Evolutionary conservation across 2,888 invertebrate species (phyloP), one percentile per base, ranked within the genome.

Genomic region (Scaptodrosophila latifasciaeformis): DNA sequence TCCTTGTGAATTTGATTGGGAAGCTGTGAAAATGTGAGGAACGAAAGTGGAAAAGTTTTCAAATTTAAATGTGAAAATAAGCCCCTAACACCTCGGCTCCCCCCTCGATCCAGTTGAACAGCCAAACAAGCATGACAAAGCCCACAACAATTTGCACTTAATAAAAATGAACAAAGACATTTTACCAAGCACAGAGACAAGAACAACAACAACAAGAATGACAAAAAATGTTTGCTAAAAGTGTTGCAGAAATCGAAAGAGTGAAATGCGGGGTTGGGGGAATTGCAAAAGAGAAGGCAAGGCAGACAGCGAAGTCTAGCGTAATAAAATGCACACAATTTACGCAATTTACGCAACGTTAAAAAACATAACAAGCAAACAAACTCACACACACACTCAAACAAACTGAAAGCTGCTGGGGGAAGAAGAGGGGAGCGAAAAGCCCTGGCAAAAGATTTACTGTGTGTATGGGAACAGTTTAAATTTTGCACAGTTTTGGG

Each of bases 271-370:
- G 24, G 24, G n/a, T n/a, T n/a, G n/a, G n/a, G n/a, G n/a, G n/a
- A n/a, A n/a, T n/a, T 29, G 39, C 5, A 15, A 10, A 37, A 31
- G 15, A 43, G 37, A 47, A 34, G 45, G 49, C 53, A 49, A 53
- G 55, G 47, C 57, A 54, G 53, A 54, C 53, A 51, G 50, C 52
- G 61, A 63, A 70, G 59, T 58, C 54, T 61, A 59, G 59, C 59
- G 57, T 66, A 66, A 66, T 72, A 69, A 72, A 70, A 72, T 69
- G 63, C 61, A 55, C 66, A 66, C 69, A 72, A 72, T 71, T 71
- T 68, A 65, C 71, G 60, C 65, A 71, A 71, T 68, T 71, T 66
- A 72, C 63, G 67, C 58, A 62, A 67, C 58, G 69, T 59, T 63
- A 66, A 63, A 72, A 66, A 66, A 71, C 65, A 67, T 67, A 65